Conservation (phyloP, 2,888 invertebrate genomes). For the Andrena bucephala region DNA sequence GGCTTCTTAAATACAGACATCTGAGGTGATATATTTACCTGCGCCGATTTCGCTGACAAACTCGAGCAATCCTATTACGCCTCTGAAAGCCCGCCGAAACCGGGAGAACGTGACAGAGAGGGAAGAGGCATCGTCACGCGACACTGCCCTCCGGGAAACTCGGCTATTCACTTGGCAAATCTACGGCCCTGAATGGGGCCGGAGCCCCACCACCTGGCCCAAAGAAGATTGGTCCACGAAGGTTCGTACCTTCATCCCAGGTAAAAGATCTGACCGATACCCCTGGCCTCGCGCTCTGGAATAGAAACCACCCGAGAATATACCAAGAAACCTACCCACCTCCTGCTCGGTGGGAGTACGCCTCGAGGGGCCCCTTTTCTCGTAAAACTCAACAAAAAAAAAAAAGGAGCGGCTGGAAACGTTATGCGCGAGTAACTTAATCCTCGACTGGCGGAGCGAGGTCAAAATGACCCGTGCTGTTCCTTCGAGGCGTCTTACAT, state of each 20-base stretch:
- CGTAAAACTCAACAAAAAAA: background rate
- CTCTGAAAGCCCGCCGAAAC: conserved; percentile 25
- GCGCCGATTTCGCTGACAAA: conserved; percentile 10
- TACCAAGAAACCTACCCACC: conserved; percentile 12
- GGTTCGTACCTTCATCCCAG: conserved; percentile 38
- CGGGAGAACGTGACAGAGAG: conserved; percentile 43
- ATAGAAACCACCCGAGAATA: conserved; percentile 11
- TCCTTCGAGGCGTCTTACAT: conserved; percentile 17
- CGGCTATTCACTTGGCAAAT: conserved; percentile 50
- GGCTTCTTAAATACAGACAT: background rate
- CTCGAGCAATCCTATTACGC: conserved; percentile 11
- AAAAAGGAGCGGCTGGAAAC: conserved; percentile 4
- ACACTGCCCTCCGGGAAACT: conserved; percentile 26
- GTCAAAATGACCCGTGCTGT: conserved; percentile 36
- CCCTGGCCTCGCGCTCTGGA: background rate
- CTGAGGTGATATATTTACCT: conserved; percentile 25
- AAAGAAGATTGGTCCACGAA: conserved; percentile 9
- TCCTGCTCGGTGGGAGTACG: background rate
- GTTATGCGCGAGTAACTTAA: conserved; percentile 40
- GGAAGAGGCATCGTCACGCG: conserved; percentile 25
- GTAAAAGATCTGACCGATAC: conserved; percentile 47
- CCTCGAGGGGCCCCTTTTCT: conserved; percentile 9
- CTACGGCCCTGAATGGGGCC: conserved; percentile 62
- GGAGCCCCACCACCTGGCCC: conserved; percentile 32
- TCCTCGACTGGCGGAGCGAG: conserved; percentile 8